These are phyloP conservation scores for Epirrhoe tristata DNA, from an alignment of 2,888 invertebrate species.

Conservation along the genomic window DNA sequence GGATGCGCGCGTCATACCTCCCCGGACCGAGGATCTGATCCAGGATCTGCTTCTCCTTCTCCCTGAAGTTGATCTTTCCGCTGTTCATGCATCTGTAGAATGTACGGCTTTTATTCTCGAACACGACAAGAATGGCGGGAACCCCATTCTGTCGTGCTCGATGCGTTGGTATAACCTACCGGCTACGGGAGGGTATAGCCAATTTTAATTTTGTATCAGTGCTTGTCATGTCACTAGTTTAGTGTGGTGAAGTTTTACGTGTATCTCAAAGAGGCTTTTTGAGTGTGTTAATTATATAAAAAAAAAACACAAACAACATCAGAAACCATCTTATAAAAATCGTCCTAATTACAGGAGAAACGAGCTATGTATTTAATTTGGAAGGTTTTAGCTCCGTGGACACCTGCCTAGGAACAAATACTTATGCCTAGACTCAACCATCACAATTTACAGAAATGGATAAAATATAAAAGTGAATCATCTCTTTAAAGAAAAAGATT, in stretches of 20 bases:
- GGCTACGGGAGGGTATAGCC: slow-evolving; percentile 20
- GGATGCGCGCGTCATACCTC: slow-evolving; percentile 96
- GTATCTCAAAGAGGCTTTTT: no score
- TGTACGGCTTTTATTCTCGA: slow-evolving; percentile 21
- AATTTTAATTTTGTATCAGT: slow-evolving; percentile 22
- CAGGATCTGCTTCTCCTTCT: slow-evolving; percentile 97
- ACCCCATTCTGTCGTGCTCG: slow-evolving; percentile 15
- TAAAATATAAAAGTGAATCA: no score
- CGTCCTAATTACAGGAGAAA: no score
- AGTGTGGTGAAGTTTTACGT: no score
- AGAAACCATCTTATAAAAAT: no score
- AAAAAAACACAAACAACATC: no score
- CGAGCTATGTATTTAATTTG: no score
- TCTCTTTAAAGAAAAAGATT: background rate
- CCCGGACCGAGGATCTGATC: slow-evolving; percentile 96
- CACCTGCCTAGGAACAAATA: no score
- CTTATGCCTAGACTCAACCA: no score
- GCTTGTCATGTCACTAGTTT: background rate
- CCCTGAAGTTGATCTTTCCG: slow-evolving; percentile 94
- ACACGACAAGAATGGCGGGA: slow-evolving; percentile 20
- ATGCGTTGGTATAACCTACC: slow-evolving; percentile 10
- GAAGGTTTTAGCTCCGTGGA: no score
- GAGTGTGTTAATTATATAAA: no score
- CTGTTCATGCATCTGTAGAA: slow-evolving; percentile 89
- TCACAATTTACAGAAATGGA: no score